Evolutionary conservation across 1,140 invertebrate species (phyloP), one percentile per base, ranked within the genome.

Genomic region (Euura lappo): DNA sequence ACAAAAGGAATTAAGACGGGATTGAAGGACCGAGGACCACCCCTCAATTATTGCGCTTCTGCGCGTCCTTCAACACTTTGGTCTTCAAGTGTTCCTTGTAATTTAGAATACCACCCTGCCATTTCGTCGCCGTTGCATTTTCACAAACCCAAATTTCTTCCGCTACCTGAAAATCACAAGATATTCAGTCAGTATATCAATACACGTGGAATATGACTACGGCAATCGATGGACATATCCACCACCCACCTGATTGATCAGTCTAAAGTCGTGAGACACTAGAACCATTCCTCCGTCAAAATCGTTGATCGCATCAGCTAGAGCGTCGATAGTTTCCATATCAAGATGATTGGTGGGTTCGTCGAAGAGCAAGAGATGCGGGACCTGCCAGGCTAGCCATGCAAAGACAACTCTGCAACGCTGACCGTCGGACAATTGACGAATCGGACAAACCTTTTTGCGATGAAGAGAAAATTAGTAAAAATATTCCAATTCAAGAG

Each of bases 131-230:
- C 6, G 93, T 95, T 78, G 94, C 94, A 78, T 99, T 96, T 84
- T 99, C 98, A 87, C 99, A 99, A 13, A 99, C 94, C 98, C 98
- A 99, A 86, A 99, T 99, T 88, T 99, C 97, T 88, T 99, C 94
- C 28, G 98, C 98, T 44, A 99, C 98, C 97, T 99, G 81, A 75
- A 77, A 81, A 77, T 65, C 67, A 68, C 13, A 70, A 68, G 10
- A 68, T 10, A 28, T 28, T 28, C 42, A 4, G n/a, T 65, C 42
- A 2, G n/a, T 65, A 46, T 68, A 42, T 44, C 65, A 75, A 70
- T 42, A 71, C 28, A 76, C 10, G 71, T 65, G 43, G 73, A 71
- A 69, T 13, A 72, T 71, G 43, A 65, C 6, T 69, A 28, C 28
- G 28, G 28, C 28, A 28, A 1, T 28, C 28, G 28, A 28, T 28